A percentile compares a stretch with the other conserved stretches of the same genome.
These are phyloP conservation scores for Pseudopodoces humilis DNA, from an alignment of 2,113 vertebrate genomes.

Conservation along the genomic window DNA sequence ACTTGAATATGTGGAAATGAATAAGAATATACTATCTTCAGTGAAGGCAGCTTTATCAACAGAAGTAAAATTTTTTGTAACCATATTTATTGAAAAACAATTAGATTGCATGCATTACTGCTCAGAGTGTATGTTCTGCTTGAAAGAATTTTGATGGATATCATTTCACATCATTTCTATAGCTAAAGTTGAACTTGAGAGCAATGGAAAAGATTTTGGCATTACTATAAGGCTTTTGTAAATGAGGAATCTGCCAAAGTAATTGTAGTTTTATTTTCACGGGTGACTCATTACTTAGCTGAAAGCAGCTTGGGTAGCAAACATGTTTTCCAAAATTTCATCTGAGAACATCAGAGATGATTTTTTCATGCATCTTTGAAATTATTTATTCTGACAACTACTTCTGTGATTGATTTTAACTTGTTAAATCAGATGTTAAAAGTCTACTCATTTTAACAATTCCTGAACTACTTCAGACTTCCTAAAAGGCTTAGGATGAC, in stretches of 20 bases:
- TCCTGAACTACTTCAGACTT: not conserved
- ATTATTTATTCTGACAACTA: not conserved
- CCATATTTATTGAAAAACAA: not conserved
- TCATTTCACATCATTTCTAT: not conserved
- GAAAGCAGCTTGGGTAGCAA: slow-evolving; percentile 19
- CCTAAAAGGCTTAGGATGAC: not conserved
- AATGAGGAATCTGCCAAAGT: slow-evolving; percentile 21
- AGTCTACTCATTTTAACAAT: not conserved
- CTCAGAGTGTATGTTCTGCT: not conserved
- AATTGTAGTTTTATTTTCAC: slow-evolving; percentile 2
- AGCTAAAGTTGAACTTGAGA: not conserved
- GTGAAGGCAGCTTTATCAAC: not conserved
- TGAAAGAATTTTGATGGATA: not conserved
- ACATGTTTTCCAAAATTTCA: slow-evolving; percentile 4
- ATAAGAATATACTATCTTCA: not conserved
- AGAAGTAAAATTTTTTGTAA: not conserved
- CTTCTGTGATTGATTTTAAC: not conserved
- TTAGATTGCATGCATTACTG: not conserved
- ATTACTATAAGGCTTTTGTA: not conserved
- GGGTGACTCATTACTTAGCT: slow-evolving; percentile 11
- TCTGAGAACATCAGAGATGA: not conserved
- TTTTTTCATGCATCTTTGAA: not conserved
- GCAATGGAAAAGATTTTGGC: not conserved
- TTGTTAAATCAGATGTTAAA: not conserved
- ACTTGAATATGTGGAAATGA: not conserved